These are phyloP conservation scores for Zaprionus camerounensis DNA, from an alignment of 1,140 invertebrate genomes.

Conservation along the genomic window DNA sequence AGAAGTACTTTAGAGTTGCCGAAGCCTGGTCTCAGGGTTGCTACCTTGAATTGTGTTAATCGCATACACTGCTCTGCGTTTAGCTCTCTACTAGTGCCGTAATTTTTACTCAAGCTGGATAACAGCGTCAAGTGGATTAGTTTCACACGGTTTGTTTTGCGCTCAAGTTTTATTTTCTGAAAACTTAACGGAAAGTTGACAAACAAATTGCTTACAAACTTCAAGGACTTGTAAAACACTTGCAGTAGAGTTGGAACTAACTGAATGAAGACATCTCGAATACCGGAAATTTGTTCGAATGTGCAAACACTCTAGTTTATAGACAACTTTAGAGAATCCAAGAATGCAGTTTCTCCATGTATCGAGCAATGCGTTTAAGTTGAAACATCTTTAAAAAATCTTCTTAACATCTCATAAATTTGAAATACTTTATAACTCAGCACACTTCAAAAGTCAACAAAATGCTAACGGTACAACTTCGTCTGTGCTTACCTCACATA, in stretches of 20 bases:
- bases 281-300: not conserved
- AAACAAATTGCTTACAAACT: constrained; percentile 26
- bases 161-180: constrained; percentile 11
- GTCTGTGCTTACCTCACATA: not conserved
- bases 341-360: not conserved
- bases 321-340: not conserved
- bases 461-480: not conserved
- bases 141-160: constrained; percentile 16
- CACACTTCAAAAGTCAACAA: too few species aligned
- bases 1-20: constrained; percentile 16
- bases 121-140: constrained; percentile 43
- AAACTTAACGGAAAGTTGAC: constrained; percentile 30
- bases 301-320: not conserved
- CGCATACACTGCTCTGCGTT: constrained; percentile 15
- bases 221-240: constrained; percentile 8
- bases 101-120: constrained; percentile 19
- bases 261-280: not conserved
- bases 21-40: constrained; percentile 22
- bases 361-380: not conserved
- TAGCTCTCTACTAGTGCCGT: constrained; percentile 2
- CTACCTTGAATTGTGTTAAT: constrained; percentile 64
- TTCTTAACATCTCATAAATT: too few species aligned
- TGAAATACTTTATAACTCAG: too few species aligned
- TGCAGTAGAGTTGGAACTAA: not conserved
- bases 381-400: not conserved